Evolutionary conservation across 1,140 invertebrate genomes (phyloP).

Genomic region (Aphelenchoides fujianensis): DNA sequence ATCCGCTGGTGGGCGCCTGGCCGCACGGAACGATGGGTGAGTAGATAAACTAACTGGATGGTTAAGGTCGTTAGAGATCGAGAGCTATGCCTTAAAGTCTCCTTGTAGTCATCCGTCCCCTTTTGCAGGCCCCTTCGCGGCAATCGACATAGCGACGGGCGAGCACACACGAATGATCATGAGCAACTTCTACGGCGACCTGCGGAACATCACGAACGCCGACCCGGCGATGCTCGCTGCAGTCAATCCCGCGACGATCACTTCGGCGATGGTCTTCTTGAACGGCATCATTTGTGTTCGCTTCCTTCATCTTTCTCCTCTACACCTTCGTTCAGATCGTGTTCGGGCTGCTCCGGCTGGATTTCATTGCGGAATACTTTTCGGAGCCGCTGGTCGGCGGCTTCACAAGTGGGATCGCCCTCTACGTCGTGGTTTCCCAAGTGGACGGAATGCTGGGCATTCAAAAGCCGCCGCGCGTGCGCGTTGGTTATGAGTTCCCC

Average conservation of each 20-base stretch:
- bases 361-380: conserved; percentile 56
- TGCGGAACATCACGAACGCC: not conserved
- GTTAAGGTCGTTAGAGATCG: too few relatives aligned
- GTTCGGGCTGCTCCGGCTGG: conserved; percentile 49
- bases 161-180: not conserved
- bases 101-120: too few relatives aligned
- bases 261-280: conserved; percentile 35
- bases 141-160: conserved; percentile 5
- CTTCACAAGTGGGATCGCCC: conserved; percentile 49
- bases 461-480: not conserved
- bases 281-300: conserved; percentile 19
- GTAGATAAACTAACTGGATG: too few relatives aligned
- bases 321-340: conserved; percentile 33
- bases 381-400: conserved; percentile 50
- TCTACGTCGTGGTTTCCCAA: conserved; percentile 52
- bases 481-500: conserved; percentile 27
- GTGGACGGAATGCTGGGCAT: conserved; percentile 46
- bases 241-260: conserved; percentile 31
- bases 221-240: conserved; percentile 15
- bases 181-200: not conserved
- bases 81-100: too few relatives aligned
- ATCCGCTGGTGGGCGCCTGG: not conserved
- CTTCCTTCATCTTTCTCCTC: not conserved
- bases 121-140: not conserved
- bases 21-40: conserved; percentile 8